These are phyloP conservation scores for Ameiurus melas DNA, from an alignment of 2,113 vertebrate genomes.

Conservation along the genomic window DNA sequence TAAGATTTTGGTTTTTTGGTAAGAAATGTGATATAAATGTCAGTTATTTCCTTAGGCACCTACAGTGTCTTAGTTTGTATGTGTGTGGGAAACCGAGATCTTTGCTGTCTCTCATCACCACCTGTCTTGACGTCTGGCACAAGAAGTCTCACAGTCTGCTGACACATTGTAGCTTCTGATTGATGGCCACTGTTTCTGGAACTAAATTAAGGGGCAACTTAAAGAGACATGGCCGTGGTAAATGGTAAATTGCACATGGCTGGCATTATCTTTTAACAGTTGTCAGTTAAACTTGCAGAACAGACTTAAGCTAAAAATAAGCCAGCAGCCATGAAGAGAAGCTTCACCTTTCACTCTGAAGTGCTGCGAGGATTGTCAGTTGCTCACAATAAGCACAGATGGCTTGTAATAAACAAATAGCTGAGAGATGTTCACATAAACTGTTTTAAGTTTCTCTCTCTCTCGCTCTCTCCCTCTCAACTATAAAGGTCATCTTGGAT, in stretches of 20 bases:
- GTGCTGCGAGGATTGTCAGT: not conserved
- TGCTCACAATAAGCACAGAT: slow-evolving; percentile 12
- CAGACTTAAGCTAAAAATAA: slow-evolving; percentile 47
- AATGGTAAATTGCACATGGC: not conserved
- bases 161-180: not conserved
- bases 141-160: not conserved
- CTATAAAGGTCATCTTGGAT: not conserved
- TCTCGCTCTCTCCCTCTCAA: not conserved
- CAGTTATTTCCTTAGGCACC: too few relatives aligned
- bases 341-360: slow-evolving; percentile 44
- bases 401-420: slow-evolving; percentile 18
- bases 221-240: not conserved
- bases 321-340: slow-evolving; percentile 23
- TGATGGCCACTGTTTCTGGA: not conserved
- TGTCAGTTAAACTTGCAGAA: not conserved
- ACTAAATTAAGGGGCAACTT: not conserved
- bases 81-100: too few relatives aligned
- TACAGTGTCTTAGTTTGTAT: too few relatives aligned
- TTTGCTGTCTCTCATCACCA: not conserved
- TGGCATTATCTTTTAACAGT: not conserved
- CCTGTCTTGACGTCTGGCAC: not conserved
- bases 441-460: not conserved
- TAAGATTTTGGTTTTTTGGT: not conserved
- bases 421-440: slow-evolving; percentile 2
- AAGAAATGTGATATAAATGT: not conserved